phyloP scores from a whole-genome alignment of 1,140 invertebrate genomes.

The Eueides isabella region DNA sequence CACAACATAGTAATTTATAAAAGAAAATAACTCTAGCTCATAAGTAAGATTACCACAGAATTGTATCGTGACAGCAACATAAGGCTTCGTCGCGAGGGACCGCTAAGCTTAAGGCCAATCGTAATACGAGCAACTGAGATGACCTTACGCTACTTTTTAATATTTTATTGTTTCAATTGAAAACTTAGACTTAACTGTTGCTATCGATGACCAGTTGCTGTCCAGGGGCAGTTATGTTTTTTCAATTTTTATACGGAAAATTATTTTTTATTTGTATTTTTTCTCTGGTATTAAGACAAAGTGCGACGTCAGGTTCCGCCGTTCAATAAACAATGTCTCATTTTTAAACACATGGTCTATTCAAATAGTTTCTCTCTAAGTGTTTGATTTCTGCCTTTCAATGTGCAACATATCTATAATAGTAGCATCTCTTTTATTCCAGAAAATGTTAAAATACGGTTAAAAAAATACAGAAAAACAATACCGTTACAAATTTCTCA shows the following conservation, averaged over 20 bases:
- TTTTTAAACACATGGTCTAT: no score
- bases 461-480: not conserved
- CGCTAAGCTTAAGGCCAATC: not conserved
- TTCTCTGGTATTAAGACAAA: no score
- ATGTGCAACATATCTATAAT: no score
- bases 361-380: no score
- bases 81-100: slow-evolving; percentile 22
- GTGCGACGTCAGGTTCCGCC: no score
- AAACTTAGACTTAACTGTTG: not conserved
- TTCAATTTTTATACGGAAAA: no score
- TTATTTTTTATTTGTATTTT: no score
- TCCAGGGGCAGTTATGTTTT: not conserved
- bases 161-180: not conserved
- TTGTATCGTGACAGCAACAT: slow-evolving; percentile 23
- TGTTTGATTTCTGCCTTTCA: no score
- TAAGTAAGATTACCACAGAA: slow-evolving; percentile 26
- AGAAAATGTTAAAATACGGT: no score
- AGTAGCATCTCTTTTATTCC: no score
- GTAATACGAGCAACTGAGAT: not conserved
- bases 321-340: no score
- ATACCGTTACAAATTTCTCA: not conserved
- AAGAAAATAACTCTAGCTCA: slow-evolving; percentile 3
- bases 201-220: not conserved
- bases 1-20: not conserved
- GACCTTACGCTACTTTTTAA: slow-evolving; percentile 6